Conservation (phyloP, 2,888 invertebrate species). For the Agrilus cyanescens region DNA sequence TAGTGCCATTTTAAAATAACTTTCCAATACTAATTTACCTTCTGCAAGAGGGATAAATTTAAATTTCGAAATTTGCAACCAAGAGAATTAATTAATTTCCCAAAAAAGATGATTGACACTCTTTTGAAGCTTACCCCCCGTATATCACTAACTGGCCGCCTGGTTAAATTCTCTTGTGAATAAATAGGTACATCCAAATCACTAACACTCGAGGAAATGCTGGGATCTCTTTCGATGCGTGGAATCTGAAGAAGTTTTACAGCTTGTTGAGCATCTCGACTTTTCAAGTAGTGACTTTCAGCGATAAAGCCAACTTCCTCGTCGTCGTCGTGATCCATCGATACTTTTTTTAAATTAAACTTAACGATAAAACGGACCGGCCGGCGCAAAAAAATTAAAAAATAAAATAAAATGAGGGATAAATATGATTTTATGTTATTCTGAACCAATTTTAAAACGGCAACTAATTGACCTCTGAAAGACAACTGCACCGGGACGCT, state of each 20-base stretch:
- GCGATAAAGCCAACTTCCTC: constrained; percentile 43
- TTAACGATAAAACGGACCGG: too few species aligned
- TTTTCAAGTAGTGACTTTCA: constrained; percentile 42
- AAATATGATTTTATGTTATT: neutral
- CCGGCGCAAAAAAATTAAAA: too few species aligned
- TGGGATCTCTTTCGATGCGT: constrained; percentile 31
- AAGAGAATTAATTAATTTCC: too few species aligned
- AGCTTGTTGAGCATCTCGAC: constrained; percentile 28
- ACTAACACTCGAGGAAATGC: constrained; percentile 43
- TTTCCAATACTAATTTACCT: too few species aligned
- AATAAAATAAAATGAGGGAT: too few species aligned
- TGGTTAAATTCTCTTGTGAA: constrained; percentile 29
- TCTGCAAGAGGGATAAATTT: too few species aligned
- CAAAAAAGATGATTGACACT: too few species aligned
- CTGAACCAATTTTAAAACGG: neutral
- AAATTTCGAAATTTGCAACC: too few species aligned
- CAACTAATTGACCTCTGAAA: neutral
- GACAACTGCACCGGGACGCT: too few species aligned
- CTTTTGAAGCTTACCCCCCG: constrained; percentile 23
- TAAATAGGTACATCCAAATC: constrained; percentile 47
- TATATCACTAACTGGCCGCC: constrained; percentile 19
- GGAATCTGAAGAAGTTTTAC: constrained; percentile 37
- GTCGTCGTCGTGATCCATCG: constrained; percentile 31
- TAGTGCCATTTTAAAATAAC: too few species aligned
- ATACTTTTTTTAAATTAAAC: neutral